Base-by-base conservation (phyloP, 2,113 vertebrate genomes). In the Ascaphus truei region DNA sequence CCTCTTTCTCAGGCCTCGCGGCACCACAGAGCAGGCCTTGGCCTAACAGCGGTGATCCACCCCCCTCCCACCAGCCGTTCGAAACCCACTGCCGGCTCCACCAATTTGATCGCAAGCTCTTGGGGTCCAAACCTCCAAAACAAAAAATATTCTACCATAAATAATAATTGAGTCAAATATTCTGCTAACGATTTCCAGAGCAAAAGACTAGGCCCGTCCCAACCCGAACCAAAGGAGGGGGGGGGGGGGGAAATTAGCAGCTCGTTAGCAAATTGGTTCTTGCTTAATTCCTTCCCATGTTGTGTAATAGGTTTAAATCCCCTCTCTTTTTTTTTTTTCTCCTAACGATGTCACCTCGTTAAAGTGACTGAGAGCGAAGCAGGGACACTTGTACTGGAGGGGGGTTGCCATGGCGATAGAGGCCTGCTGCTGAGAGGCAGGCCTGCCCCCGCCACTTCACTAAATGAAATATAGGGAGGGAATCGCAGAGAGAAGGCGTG, bases 301-400 rank as follows among this genome's bases (percentile, higher is more conserved):
- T 61, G 45, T 71, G 57, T 71, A 69, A 69, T 69, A 69, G 67
- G 45, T 71, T 71, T 71, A 69, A 60, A 61, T 71, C 67, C 56
- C 67, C 53, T 41, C 62, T 34, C 25, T 47, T 48, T 41, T 55
- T 52, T 37, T 43, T 41, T 13, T 50, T 37, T 31, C 47, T 66
- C 64, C 64, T 68, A 68, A 69, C 56, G 45, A 71, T 61, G 67
- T 50, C 67, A 71, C 67, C 67, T 61, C 67, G 57, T 71, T 71
- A 71, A 45, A 30, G 52, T 61, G 67, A 61, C 67, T 39, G 57
- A 71, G 67, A 50, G 18, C 67, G 22, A 61, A 71, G 43, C 67
- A 71, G 56, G 67, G 67, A 61, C 56, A 61, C 47, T 71, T 60
- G 39, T 57, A 33, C 57, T 69, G 43, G 43, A 60, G 52, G 39